Conservation (phyloP, 2,888 invertebrate genomes). For the Phyto melanocephala region DNA sequence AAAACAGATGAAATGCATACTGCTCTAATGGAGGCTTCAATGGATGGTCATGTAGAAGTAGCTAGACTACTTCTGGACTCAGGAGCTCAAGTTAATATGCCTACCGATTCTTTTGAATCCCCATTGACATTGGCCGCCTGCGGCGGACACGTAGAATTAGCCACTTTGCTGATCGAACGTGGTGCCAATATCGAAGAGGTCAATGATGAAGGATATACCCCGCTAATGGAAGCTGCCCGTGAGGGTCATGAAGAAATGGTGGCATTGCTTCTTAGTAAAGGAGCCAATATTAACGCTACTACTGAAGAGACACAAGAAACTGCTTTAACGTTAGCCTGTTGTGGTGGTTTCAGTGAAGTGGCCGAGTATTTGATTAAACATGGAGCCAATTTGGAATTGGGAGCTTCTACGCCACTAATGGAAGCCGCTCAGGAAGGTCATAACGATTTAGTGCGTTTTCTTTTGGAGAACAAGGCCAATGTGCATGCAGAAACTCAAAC, state of each 20-base stretch:
- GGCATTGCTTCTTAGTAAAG: constrained; percentile 92
- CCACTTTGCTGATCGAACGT: constrained; percentile 95
- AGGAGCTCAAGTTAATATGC: constrained; percentile 99
- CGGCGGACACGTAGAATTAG: constrained; percentile 98
- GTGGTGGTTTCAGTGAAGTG: constrained; percentile 96
- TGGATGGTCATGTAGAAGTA: constrained; percentile 99
- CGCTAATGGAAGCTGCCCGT: constrained; percentile 98
- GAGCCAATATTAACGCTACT: constrained; percentile 98
- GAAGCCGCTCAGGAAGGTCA: constrained; percentile 99
- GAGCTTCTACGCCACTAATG: constrained; percentile 98
- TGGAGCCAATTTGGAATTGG: constrained; percentile 96
- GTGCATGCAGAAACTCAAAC: constrained; percentile 97
- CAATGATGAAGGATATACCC: constrained; percentile 99
- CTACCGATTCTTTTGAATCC: constrained; percentile 99
- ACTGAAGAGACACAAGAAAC: constrained; percentile 99
- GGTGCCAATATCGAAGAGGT: constrained; percentile 99
- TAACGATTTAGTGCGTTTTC: constrained; percentile 91
- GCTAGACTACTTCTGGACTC: constrained; percentile 95
- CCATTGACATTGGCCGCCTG: constrained; percentile 98
- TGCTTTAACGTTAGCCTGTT: constrained; percentile 94
- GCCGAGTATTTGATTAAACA: constrained; percentile 97
- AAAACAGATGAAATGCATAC: constrained; percentile 99
- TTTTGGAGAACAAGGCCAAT: constrained; percentile 91
- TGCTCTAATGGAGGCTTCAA: constrained; percentile 99
- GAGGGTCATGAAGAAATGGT: constrained; percentile 99